Evolutionary conservation across 1,140 invertebrate species (phyloP).

Genomic region (Chelonus insularis): DNA sequence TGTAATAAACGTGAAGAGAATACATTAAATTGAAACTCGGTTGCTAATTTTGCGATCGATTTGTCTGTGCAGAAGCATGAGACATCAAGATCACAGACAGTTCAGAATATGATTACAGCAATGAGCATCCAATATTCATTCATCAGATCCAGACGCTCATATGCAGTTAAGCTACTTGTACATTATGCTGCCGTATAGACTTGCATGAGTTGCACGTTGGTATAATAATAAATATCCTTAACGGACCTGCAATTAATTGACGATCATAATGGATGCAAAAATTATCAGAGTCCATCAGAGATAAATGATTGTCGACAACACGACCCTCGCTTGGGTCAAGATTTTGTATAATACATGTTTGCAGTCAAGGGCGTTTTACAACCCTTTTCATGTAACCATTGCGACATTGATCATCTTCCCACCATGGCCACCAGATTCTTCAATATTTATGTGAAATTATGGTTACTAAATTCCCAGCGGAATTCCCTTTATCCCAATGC

Average conservation of each 20-base stretch:
- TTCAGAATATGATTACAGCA: background rate
- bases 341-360: too few species aligned
- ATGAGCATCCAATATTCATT: slow-evolving; percentile 19
- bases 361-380: background rate
- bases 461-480: too few species aligned
- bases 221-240: slow-evolving; percentile 16
- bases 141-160: background rate
- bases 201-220: slow-evolving; percentile 5
- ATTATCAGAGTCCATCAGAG: slow-evolving; percentile 1
- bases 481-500: too few species aligned
- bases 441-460: too few species aligned
- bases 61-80: background rate
- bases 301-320: slow-evolving; percentile 6
- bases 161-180: slow-evolving; percentile 10
- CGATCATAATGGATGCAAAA: slow-evolving; percentile 5
- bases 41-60: too few species aligned
- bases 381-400: too few species aligned
- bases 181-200: slow-evolving; percentile 5
- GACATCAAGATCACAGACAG: background rate
- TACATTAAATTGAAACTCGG: background rate
- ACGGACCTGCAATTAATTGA: slow-evolving; percentile 16
- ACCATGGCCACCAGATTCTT: too few species aligned
- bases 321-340: background rate
- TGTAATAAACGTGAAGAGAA: slow-evolving; percentile 36
- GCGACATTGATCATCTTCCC: too few species aligned